Evolutionary conservation across 1,140 invertebrate species (phyloP).

Genomic region (Drosophila mauritiana): DNA sequence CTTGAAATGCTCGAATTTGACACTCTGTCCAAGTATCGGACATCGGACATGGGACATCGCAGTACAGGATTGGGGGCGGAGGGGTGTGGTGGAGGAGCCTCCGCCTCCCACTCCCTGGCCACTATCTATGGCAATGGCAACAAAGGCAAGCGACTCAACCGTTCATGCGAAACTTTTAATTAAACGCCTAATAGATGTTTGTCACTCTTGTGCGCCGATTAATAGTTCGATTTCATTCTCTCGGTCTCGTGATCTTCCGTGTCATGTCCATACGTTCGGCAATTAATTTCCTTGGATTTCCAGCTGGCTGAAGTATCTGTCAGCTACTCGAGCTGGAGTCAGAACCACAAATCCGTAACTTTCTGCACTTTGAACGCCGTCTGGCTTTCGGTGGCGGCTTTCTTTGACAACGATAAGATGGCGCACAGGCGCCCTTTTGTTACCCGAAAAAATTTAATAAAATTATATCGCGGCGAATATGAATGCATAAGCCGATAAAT

Average conservation of each 20-base stretch:
- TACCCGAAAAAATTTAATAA: conserved; percentile 32
- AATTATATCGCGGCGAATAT: conserved; percentile 35
- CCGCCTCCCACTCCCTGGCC: conserved; percentile 13
- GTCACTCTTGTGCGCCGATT: conserved; percentile 66
- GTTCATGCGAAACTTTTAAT: conserved; percentile 77
- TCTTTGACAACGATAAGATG: conserved; percentile 65
- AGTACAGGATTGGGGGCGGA: conserved; percentile 8
- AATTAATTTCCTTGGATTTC: conserved; percentile 57
- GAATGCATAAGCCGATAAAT: conserved; percentile 52
- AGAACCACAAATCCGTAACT: conserved; percentile 38
- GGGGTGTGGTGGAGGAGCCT: conserved; percentile 1
- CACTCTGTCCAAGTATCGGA: conserved; percentile 68
- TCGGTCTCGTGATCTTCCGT: conserved; percentile 62
- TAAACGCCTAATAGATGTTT: conserved; percentile 81
- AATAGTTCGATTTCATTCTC: conserved; percentile 61
- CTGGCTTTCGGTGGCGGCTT: conserved; percentile 19
- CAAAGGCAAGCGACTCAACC: conserved; percentile 20
- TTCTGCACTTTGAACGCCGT: conserved; percentile 69
- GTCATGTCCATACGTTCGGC: conserved; percentile 68
- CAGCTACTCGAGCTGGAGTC: not conserved
- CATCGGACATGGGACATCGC: conserved; percentile 18
- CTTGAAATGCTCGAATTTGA: conserved; percentile 76
- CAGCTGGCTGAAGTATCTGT: conserved; percentile 17
- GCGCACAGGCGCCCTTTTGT: conserved; percentile 22
- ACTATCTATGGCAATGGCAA: conserved; percentile 53